Percentiles rank a stretch among this genome's conserved stretches.
Evolutionary conservation across 2,797 vertebrate species (phyloP).

Genomic region (Epinephelus malabaricus): DNA sequence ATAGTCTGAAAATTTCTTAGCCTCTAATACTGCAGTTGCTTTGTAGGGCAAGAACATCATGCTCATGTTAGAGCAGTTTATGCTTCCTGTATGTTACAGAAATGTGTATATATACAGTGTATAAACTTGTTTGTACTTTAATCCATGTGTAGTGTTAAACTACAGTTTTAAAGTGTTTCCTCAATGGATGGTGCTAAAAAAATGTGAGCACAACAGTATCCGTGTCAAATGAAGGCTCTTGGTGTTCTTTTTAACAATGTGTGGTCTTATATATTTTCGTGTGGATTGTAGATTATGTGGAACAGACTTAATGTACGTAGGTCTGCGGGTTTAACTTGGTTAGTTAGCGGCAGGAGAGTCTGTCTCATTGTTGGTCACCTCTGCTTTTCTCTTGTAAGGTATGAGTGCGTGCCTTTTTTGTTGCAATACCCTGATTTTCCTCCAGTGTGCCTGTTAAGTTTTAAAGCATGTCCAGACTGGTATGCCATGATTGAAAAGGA

Average conservation of each 20-base stretch:
- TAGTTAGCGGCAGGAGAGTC: neutral
- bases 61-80: neutral
- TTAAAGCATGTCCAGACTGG: constrained; percentile 28
- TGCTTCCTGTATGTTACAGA: neutral
- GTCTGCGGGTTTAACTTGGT: neutral
- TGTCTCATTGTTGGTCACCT: constrained; percentile 12
- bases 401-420: neutral
- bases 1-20: neutral
- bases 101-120: neutral
- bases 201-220: neutral
- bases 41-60: neutral
- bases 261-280: neutral
- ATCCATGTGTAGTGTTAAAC: neutral
- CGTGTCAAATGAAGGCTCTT: neutral
- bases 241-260: neutral
- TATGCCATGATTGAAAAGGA: constrained; percentile 24
- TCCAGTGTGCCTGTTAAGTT: neutral
- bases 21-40: neutral
- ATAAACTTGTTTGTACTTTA: neutral
- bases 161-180: neutral
- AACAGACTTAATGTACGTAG: neutral
- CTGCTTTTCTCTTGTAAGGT: constrained; percentile 5
- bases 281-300: neutral
- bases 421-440: neutral
- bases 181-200: neutral